phyloP scores from a whole-genome alignment of 1,140 invertebrate species.

The Myzus persicae region DNA sequence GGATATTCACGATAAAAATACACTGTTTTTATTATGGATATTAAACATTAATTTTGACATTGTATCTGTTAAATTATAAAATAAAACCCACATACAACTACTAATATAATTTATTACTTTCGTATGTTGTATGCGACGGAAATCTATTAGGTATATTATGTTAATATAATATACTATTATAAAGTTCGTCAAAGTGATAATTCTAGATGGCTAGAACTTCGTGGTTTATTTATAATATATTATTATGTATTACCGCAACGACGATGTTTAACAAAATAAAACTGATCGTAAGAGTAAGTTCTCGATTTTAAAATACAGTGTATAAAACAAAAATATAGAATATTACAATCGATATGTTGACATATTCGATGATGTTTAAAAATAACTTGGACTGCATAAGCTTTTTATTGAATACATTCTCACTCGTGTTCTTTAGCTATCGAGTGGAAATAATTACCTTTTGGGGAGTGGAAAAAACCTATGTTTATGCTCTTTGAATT shows the following conservation, averaged over 20 bases:
- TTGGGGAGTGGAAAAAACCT: not conserved
- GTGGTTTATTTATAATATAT: not conserved
- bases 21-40: not conserved
- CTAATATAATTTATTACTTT: not conserved
- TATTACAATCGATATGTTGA: not conserved
- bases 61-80: not conserved
- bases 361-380: not conserved
- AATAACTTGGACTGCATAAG: not conserved
- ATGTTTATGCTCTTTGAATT: constrained; percentile 16
- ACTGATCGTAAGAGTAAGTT: not conserved
- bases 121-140: not conserved
- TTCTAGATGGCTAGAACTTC: not conserved
- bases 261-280: not conserved
- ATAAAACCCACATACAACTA: not conserved
- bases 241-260: not conserved
- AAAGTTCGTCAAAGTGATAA: not conserved
- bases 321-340: not conserved
- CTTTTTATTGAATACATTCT: constrained; percentile 24
- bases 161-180: not conserved
- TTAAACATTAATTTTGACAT: constrained; percentile 5
- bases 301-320: not conserved
- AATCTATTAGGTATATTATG: not conserved
- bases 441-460: constrained; percentile 12
- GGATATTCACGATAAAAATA: constrained; percentile 3
- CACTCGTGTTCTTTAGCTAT: not conserved